Conservation (phyloP, 2,797 vertebrate species). For the Coluber constrictor region DNA sequence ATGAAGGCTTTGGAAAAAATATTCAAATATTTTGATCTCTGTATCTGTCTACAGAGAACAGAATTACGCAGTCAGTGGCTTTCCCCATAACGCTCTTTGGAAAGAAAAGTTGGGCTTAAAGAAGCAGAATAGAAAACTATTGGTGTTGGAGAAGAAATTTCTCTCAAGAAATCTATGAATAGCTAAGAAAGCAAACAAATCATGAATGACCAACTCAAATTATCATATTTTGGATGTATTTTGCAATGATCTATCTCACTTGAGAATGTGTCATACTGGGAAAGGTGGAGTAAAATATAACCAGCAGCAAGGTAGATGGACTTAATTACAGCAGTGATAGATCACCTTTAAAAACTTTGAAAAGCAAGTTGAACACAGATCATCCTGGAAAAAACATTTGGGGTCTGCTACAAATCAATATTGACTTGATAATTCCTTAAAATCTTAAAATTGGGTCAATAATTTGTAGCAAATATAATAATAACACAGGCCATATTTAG, state of each 20-base stretch:
- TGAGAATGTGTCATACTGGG: not conserved
- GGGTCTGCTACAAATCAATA: not conserved
- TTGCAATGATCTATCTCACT: not conserved
- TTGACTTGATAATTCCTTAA: not conserved
- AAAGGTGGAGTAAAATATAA: not conserved
- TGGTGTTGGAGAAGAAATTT: not conserved
- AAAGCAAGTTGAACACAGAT: not conserved
- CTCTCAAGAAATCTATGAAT: not conserved
- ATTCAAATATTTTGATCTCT: not conserved
- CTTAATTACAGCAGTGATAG: not conserved
- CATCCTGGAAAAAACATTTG: not conserved
- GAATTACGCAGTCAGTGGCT: not conserved
- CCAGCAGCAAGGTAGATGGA: not conserved
- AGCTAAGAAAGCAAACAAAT: not conserved
- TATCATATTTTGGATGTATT: not conserved
- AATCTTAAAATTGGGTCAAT: not conserved
- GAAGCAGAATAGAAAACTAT: not conserved
- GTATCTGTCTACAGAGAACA: not conserved
- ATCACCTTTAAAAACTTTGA: not conserved
- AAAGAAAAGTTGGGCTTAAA: not conserved
- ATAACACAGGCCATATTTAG: not conserved
- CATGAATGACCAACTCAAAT: not conserved
- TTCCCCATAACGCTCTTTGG: not conserved
- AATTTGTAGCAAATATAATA: not conserved
- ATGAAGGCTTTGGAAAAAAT: not conserved